Evolutionary conservation across 2,113 vertebrate genomes (phyloP), one percentile per base, ranked within the genome.

Genomic region (Callipepla californica): DNA sequence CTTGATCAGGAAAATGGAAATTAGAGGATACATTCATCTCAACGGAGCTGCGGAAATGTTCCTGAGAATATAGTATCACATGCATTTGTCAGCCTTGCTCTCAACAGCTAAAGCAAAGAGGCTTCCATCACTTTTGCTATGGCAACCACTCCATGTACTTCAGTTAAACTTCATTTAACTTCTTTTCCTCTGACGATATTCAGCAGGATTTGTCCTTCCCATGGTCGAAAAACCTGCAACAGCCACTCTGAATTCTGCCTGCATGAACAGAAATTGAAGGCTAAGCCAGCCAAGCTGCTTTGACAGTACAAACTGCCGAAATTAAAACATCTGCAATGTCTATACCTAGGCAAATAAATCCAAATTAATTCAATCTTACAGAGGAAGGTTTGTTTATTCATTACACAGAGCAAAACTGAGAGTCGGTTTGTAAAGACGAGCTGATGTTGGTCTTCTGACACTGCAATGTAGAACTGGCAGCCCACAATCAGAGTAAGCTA

Each of bases 361-460:
- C 78, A 85, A 87, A 93, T 96, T 94, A 93, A 89, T 92, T 92
- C 91, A 80, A n/a, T 80, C 84, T 89, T 87, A 85, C 67, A 59
- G 81, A 63, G 63, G 30, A 87, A 87, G 63, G 72, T 63, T 94
- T 96, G 86, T 96, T 95, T 96, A 95, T 95, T 94, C 92, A 83
- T 91, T 94, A 93, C 93, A 96, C 81, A 94, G 72, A 77, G 50
- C 32, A 70, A 87, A 94, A 92, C 40, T 88, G 85, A 96, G 89
- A 94, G 78, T 95, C 91, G 83, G 40, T 85, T 67, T 87, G 84
- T 91, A 82, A 92, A 59, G 51, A 89, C 67, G 72, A 68, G 65
- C 76, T 89, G 81, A 79, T 75, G 87, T 68, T 9, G n/a, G 62
- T 67, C 36, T 93, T 74, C 45, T 85, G 92, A 93, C 76, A 78